Evolutionary conservation across 1,140 invertebrate genomes (phyloP).

Genomic region (Pseudomyrmex cubaensis): DNA sequence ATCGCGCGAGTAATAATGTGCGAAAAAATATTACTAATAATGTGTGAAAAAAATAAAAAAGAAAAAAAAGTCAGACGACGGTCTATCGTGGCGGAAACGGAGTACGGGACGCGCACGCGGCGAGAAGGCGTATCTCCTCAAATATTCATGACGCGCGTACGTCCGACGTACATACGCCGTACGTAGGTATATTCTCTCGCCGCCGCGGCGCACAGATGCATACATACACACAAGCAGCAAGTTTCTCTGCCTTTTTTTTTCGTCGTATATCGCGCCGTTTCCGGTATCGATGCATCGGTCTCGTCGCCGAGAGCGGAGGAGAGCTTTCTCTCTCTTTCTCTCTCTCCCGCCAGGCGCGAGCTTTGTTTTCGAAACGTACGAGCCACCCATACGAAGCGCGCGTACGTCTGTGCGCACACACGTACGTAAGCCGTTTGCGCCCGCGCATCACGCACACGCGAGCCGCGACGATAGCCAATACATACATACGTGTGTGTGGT

Average conservation of each 20-base stretch:
- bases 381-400: slow-evolving; percentile 11
- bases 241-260: slow-evolving; percentile 65
- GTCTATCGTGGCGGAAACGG: slow-evolving; percentile 43
- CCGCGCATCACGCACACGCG: not conserved
- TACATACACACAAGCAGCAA: slow-evolving; percentile 30
- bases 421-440: not conserved
- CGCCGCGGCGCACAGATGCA: not conserved
- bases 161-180: slow-evolving; percentile 24
- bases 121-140: slow-evolving; percentile 62
- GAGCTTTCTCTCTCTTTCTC: slow-evolving; percentile 52
- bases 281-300: slow-evolving; percentile 71
- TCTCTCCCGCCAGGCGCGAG: slow-evolving; percentile 65
- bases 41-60: not conserved
- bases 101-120: slow-evolving; percentile 32
- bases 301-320: slow-evolving; percentile 62
- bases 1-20: not conserved
- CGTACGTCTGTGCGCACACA: not conserved
- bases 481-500: slow-evolving; percentile 70
- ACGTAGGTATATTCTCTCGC: not conserved
- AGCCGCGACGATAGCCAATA: slow-evolving; percentile 48
- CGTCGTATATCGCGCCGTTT: slow-evolving; percentile 64
- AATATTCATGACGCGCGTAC: slow-evolving; percentile 62
- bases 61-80: slow-evolving; percentile 33
- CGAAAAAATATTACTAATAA: not conserved
- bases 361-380: slow-evolving; percentile 66